Conservation (phyloP, 2,888 invertebrate genomes). For the Caenorhabditis sinica region DNA sequence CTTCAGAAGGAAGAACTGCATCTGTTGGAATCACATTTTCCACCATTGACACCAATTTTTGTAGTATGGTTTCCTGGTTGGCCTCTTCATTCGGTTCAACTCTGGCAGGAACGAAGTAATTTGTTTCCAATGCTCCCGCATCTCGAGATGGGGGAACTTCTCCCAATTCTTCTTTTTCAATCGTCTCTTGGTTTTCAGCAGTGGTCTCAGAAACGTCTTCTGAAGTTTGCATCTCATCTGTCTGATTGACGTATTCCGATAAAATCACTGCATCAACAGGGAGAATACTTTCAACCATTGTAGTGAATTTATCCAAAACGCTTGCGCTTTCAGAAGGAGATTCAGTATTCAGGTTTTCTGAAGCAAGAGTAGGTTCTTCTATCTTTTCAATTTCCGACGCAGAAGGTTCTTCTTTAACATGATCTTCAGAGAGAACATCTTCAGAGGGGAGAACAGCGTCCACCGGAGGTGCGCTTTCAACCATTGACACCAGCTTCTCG, state of each 20-base stretch:
- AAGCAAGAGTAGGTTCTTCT: background rate
- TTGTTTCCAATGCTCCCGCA: background rate
- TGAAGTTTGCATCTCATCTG: no score
- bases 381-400: no score
- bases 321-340: background rate
- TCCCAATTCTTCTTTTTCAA: background rate
- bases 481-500: background rate
- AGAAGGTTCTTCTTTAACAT: background rate
- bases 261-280: background rate
- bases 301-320: background rate
- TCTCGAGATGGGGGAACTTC: background rate
- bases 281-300: conserved; percentile 2
- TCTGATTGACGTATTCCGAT: conserved; percentile 2
- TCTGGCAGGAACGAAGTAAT: background rate
- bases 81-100: background rate
- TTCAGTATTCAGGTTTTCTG: background rate
- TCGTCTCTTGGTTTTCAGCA: background rate
- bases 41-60: conserved; percentile 1
- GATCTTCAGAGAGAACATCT: background rate
- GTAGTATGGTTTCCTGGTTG: background rate
- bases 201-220: background rate
- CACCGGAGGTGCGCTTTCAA: background rate
- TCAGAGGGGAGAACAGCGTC: background rate
- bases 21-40: background rate
- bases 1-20: conserved; percentile 2